phyloP scores from a whole-genome alignment of 37 sponge, comb jelly and placozoan species.

The Eunapius fragilis region DNA sequence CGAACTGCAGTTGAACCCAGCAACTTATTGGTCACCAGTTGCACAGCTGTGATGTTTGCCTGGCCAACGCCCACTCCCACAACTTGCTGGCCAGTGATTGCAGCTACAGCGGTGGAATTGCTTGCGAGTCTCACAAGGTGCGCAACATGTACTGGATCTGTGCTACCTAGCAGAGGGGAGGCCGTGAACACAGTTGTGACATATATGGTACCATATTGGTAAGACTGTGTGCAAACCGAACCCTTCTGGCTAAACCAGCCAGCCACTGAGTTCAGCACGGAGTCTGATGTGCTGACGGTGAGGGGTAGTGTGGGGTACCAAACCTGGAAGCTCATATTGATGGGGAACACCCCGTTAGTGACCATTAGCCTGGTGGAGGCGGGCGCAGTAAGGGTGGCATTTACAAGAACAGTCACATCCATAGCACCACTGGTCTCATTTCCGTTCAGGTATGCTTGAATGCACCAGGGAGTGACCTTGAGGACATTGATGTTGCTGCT shows the following conservation, averaged over 20 bases:
- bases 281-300: slow-evolving; percentile 17
- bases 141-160: slow-evolving; percentile 36
- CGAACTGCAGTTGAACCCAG: slow-evolving; percentile 16
- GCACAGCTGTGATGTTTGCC: slow-evolving; percentile 7
- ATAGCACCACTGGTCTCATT: slow-evolving; percentile 23
- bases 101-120: not conserved
- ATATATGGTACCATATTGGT: slow-evolving; percentile 35
- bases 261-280: slow-evolving; percentile 38
- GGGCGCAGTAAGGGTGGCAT: not conserved
- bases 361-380: not conserved
- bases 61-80: slow-evolving; percentile 23
- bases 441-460: slow-evolving; percentile 40
- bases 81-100: slow-evolving; percentile 9
- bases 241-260: not conserved
- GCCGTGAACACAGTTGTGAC: slow-evolving; percentile 42
- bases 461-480: slow-evolving; percentile 18
- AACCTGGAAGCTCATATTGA: slow-evolving; percentile 38
- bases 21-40: not conserved
- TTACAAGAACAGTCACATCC: slow-evolving; percentile 13
- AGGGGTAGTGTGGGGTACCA: slow-evolving; percentile 63
- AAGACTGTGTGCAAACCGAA: slow-evolving; percentile 21
- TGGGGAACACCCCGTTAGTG: slow-evolving; percentile 12
- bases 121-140: slow-evolving; percentile 20
- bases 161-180: not conserved
- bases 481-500: slow-evolving; percentile 27